Base-by-base conservation (phyloP, 92 coral and sea anemone genomes). In the Bergia puertoricense region DNA sequence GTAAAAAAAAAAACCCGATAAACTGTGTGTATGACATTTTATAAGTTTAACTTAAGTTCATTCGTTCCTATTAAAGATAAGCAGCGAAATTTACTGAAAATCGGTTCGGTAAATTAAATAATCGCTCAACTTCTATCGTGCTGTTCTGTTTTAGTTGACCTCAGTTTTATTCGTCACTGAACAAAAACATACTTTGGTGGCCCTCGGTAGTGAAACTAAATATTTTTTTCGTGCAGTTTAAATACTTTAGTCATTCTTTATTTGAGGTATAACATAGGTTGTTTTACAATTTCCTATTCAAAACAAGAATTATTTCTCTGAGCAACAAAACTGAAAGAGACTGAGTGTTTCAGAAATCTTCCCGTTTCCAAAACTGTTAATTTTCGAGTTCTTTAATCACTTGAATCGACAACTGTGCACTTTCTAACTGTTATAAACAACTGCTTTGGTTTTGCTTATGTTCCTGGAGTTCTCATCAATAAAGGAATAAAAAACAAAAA, bases 71-170 rank as follows among this genome's bases (percentile, higher is more conserved):
- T n/a, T 8, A 48, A 48, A 54, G 71, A 56, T 39, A 56, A 80
- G 23, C 30, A 8, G 38, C 23, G 57, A 80, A 57, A 57, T 6
- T 39, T 57, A 23, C 85, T 51, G 45, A 80, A 56, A 80, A 22
- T 38, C 68, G 40, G 51, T 51, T 79, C 56, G 46, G 30, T 18
- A 80, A 39, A 56, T 80, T 56, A 80, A 80, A 80, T 57, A 54
- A 80, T 38, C 85, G 41, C 85, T 38, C 45, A 39, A 37, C 6
- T 80, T 80, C 65, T 56, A 23, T 59, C 85, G 41, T 80, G 85
- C 41, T 56, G 85, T 80, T 80, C 65, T 80, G 72, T 79, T 79
- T 22, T 79, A 59, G 37, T 56, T 80, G 85, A 18, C 20, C 39
- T 59, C 5, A 48, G 59, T n/a, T 48, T 50, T 78, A 15, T 38